Base-by-base conservation (phyloP, 2,888 invertebrate genomes). In the Drosophila mulleri region DNA sequence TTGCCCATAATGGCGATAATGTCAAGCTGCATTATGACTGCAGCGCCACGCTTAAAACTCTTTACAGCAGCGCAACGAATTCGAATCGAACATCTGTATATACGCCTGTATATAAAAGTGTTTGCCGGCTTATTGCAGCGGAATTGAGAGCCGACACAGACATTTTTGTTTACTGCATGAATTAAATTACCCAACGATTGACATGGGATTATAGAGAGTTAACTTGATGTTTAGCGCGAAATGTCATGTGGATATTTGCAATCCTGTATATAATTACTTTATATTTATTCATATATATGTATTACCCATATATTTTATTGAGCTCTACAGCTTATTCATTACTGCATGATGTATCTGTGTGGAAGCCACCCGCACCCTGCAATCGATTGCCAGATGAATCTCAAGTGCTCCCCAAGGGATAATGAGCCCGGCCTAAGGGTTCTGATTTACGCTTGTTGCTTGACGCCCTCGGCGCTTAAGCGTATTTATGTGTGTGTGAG, bases 361-460 rank as follows among this genome's bases (percentile, higher is more conserved):
- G 70, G 69, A 75, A 68, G 73, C 70, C n/a, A n/a, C 18, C 35
- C 18, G 56, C 14, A 57, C 23, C 8, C n/a, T 18, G 26, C 35
- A 42, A 66, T 68, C 78, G 66, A 61, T 74, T 45, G 70, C 45
- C 77, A 72, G 81, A 72, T 81, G 52, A 83, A 72, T 62, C 53
- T 59, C 82, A 85, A 86, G 80, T 83, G 85, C 67, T 67, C 80
- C 78, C 88, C 72, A 64, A 60, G 82, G 85, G 71, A 74, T 82
- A 88, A 82, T 83, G 85, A 80, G 39, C 54, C 69, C 66, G 65
- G 70, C 56, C 73, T 68, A 79, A 67, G 61, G 53, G 45, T 48
- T 63, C 56, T 71, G 76, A 80, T 80, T 83, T 78, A 68, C 45
- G 58, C 66, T 50, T 42, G 41, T 53, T 56, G 44, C 45, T 42